phyloP scores from a whole-genome alignment of 37 sponge, comb jelly and placozoan genomes.

The Dysidea cf. avara region DNA sequence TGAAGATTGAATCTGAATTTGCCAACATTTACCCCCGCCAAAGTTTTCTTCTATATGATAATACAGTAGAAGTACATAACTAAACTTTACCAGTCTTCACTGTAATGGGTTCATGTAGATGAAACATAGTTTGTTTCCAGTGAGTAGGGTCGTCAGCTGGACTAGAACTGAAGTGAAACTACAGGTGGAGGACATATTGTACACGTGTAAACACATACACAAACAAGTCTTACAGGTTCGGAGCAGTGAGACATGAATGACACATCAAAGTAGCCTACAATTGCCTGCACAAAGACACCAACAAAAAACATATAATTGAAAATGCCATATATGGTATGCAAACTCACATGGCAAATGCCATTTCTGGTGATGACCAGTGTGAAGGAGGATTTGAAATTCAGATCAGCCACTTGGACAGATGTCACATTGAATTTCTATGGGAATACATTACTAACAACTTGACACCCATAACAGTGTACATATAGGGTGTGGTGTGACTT shows the following conservation, averaged over 20 bases:
- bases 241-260: too few species aligned
- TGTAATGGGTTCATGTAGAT: conserved; percentile 35
- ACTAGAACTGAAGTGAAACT: conserved; percentile 48
- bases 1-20: too few species aligned
- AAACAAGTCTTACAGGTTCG: too few species aligned
- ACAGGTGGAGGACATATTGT: too few species aligned
- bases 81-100: conserved; percentile 62
- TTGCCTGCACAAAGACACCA: conserved; percentile 65
- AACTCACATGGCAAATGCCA: conserved; percentile 53
- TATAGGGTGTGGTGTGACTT: too few species aligned
- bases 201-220: too few species aligned
- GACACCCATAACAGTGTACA: too few species aligned
- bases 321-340: neutral
- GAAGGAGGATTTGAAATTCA: conserved; percentile 61
- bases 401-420: conserved; percentile 15
- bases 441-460: too few species aligned
- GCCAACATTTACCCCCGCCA: too few species aligned
- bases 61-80: too few species aligned
- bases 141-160: conserved; percentile 71
- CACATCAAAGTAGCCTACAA: conserved; percentile 76
- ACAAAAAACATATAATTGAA: too few species aligned
- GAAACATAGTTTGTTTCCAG: conserved; percentile 84
- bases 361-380: conserved; percentile 30
- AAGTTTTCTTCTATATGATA: too few species aligned
- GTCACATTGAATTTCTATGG: conserved; percentile 54